phyloP scores from a whole-genome alignment of 2,113 vertebrate species.

The Cynocephalus volans region DNA sequence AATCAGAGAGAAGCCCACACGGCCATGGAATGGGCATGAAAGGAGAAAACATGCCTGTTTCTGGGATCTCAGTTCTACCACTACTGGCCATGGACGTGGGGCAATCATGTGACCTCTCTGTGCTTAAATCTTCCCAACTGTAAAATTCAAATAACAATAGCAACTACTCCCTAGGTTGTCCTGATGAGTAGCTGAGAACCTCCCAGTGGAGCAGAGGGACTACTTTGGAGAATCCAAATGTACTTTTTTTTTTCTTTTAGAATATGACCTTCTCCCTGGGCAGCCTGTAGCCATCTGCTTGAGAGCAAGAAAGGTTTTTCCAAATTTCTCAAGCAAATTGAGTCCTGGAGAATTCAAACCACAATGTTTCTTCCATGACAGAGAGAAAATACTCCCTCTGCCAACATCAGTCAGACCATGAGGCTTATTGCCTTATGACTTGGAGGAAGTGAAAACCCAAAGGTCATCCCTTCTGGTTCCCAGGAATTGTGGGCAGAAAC shows the following conservation, averaged over 20 bases:
- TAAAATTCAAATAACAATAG: constrained; percentile 22
- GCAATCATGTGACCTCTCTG: neutral
- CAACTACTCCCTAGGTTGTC: neutral
- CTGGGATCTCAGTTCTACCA: neutral
- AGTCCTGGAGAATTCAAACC: constrained; percentile 13
- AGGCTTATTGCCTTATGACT: neutral
- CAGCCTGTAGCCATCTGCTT: constrained; percentile 12
- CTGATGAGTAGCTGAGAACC: neutral
- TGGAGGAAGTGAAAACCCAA: constrained; percentile 53
- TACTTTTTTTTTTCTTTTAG: neutral
- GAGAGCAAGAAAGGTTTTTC: neutral
- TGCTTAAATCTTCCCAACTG: neutral
- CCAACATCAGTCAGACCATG: neutral
- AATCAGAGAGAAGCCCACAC: neutral
- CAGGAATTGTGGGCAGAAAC: constrained; percentile 48
- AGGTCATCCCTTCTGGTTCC: neutral
- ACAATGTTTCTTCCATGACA: neutral
- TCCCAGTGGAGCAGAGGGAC: neutral
- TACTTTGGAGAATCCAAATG: neutral
- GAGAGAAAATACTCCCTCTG: neutral
- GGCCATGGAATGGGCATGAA: neutral
- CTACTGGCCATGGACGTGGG: neutral
- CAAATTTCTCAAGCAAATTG: constrained; percentile 33
- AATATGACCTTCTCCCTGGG: neutral
- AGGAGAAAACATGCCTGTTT: neutral